phyloP scores from a whole-genome alignment of 2,113 vertebrate genomes.

The Dolichallabes microphthalmus region DNA sequence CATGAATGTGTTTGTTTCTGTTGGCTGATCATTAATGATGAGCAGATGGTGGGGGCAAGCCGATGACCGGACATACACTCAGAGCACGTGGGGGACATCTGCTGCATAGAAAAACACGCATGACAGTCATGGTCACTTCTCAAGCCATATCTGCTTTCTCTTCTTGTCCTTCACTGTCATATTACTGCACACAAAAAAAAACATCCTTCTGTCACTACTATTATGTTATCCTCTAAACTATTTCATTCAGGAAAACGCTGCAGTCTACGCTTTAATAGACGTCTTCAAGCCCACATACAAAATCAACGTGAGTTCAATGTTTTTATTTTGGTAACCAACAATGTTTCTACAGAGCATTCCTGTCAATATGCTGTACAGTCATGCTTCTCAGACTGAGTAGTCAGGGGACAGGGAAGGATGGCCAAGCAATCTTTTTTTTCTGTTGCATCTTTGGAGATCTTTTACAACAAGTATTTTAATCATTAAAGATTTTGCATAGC shows the following conservation, averaged over 20 bases:
- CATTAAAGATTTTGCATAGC: not conserved
- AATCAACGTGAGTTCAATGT: not conserved
- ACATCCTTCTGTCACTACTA: not conserved
- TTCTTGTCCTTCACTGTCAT: conserved; percentile 25
- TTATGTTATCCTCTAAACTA: not conserved
- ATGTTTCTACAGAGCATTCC: not conserved
- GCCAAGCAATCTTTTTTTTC: not conserved
- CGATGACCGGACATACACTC: conserved; percentile 55
- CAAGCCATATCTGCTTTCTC: conserved; percentile 13
- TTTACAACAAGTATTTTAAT: not conserved
- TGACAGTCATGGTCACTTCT: conserved; percentile 28
- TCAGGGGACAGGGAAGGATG: not conserved
- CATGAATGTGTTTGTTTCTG: conserved; percentile 4
- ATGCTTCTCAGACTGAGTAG: not conserved
- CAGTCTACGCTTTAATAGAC: not conserved
- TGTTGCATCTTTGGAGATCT: not conserved
- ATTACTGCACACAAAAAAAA: not conserved
- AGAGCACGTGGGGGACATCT: conserved; percentile 52
- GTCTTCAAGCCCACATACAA: not conserved
- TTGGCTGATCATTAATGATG: conserved; percentile 51
- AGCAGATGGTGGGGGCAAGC: conserved; percentile 54
- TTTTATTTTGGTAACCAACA: not conserved
- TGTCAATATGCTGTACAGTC: not conserved
- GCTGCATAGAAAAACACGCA: conserved; percentile 37
- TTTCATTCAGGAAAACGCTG: not conserved